Percentiles rank a stretch among this genome's conserved stretches.
These are phyloP conservation scores for Emydura subglobosa DNA, from an alignment of 2,113 vertebrate genomes.

Conservation along the genomic window DNA sequence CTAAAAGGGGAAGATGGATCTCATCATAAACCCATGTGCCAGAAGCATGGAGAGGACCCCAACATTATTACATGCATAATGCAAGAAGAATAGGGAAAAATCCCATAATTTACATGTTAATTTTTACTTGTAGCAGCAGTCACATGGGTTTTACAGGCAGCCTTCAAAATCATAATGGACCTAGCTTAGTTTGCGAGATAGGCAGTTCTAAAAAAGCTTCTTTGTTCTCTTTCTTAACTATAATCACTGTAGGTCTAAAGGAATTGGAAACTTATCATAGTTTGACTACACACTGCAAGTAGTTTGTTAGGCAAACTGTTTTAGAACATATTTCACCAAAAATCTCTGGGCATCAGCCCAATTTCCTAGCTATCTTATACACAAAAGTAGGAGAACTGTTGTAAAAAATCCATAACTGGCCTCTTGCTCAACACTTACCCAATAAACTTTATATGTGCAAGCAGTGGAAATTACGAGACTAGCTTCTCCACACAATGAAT, in stretches of 20 bases:
- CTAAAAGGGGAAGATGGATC: neutral
- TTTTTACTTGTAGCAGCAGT: accelerated
- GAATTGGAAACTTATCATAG: neutral
- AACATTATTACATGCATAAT: accelerated
- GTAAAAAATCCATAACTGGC: neutral
- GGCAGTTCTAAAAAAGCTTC: neutral
- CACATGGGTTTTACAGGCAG: neutral
- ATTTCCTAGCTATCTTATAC: neutral
- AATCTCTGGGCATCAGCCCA: accelerated
- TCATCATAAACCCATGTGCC: accelerated
- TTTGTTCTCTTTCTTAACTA: conserved; percentile 10
- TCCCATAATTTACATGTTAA: neutral
- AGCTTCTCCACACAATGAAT: neutral
- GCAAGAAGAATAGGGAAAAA: neutral
- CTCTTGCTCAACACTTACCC: neutral
- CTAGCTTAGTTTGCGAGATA: neutral
- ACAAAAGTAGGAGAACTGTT: neutral
- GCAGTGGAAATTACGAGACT: neutral
- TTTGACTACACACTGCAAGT: accelerated
- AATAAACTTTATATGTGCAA: neutral
- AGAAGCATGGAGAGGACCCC: neutral
- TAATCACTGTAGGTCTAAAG: neutral
- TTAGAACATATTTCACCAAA: neutral
- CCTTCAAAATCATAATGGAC: neutral
- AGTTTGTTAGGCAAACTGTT: neutral